A percentile compares a stretch with the other conserved stretches of the same genome.
Conservation (phyloP, 2,888 invertebrate genomes). For the Muscina levida region DNA sequence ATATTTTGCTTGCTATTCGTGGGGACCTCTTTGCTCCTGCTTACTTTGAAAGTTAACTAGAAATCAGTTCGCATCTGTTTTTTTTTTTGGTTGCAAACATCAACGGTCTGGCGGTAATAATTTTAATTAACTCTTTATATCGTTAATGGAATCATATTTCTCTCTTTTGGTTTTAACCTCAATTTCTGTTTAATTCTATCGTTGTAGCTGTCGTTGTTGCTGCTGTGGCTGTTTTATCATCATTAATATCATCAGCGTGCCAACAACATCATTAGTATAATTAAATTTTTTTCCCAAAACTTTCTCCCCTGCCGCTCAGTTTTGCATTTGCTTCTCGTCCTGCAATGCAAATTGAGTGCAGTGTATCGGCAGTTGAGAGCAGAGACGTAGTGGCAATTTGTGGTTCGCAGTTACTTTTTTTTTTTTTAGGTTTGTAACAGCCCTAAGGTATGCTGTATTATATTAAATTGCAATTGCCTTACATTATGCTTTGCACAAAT, state of each 20-base stretch:
- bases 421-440: not conserved
- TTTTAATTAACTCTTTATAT: slow-evolving; percentile 64
- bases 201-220: slow-evolving; percentile 9
- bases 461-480: not conserved
- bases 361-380: slow-evolving; percentile 2
- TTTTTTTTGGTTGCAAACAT: not conserved
- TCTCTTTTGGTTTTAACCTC: slow-evolving; percentile 48
- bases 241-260: slow-evolving; percentile 59
- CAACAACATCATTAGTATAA: slow-evolving; percentile 66
- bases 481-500: no score
- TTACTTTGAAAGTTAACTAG: no score
- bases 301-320: not conserved
- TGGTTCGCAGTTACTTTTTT: no score
- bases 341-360: slow-evolving; percentile 23
- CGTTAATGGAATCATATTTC: slow-evolving; percentile 64
- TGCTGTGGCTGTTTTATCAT: slow-evolving; percentile 47
- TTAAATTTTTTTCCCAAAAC: slow-evolving; percentile 54
- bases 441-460: not conserved
- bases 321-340: not conserved
- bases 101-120: slow-evolving; percentile 48
- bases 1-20: not conserved
- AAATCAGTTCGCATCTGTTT: not conserved
- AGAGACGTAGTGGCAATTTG: slow-evolving; percentile 15
- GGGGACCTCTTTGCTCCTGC: not conserved
- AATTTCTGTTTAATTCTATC: slow-evolving; percentile 48